phyloP scores from a whole-genome alignment of 2,113 vertebrate genomes.

The Gymnorhina tibicen region DNA sequence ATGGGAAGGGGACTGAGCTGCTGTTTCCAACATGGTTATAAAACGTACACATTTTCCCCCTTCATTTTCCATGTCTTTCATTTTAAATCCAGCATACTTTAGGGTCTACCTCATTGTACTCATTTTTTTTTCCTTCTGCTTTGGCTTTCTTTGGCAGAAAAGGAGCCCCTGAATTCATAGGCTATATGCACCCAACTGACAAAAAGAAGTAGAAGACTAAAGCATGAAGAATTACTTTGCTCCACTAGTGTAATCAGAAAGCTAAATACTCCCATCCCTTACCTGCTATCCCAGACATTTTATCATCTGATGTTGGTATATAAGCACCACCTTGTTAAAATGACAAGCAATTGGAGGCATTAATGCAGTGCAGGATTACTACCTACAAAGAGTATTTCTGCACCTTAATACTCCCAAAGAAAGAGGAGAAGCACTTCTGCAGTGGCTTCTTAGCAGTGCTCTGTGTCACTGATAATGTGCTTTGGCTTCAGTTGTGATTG shows the following conservation, averaged over 20 bases:
- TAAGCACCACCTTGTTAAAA: background rate
- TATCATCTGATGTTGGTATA: background rate
- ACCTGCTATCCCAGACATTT: background rate
- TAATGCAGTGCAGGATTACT: background rate
- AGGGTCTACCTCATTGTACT: background rate
- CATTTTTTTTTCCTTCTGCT: background rate
- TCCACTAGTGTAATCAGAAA: background rate
- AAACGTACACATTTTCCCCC: background rate
- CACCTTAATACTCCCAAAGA: background rate
- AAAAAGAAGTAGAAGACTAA: background rate
- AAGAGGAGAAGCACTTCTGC: background rate
- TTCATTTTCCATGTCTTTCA: background rate
- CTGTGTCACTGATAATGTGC: background rate
- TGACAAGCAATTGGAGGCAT: background rate
- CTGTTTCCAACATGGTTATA: background rate
- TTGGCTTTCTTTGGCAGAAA: background rate
- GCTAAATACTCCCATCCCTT: background rate
- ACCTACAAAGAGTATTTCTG: background rate
- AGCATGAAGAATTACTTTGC: background rate
- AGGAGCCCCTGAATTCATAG: background rate
- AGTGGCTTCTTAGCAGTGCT: background rate
- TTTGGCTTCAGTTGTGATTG: background rate
- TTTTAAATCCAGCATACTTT: background rate
- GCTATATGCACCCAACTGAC: background rate
- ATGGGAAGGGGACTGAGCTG: background rate